A percentile compares a stretch with the other conserved stretches of the same genome.
These are phyloP conservation scores for Aspiorhynchus laticeps DNA, from an alignment of 2,113 vertebrate species.

Conservation along the genomic window DNA sequence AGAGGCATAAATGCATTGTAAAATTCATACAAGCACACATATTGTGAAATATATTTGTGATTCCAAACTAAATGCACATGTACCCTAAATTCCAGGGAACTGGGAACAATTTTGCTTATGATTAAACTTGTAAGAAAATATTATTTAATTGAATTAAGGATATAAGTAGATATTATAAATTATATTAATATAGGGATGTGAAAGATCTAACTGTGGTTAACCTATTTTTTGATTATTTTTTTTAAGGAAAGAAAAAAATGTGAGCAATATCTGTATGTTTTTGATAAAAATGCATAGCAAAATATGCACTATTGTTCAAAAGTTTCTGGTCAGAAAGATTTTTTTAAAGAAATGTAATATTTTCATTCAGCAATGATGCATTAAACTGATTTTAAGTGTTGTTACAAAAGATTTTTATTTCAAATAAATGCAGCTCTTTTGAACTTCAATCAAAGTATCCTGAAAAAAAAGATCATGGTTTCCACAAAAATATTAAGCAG, in stretches of 20 bases:
- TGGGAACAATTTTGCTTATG: not conserved
- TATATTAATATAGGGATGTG: not conserved
- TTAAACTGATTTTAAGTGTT: not conserved
- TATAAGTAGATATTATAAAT: not conserved
- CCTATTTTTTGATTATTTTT: not conserved
- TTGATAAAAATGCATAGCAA: not conserved
- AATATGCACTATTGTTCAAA: not conserved
- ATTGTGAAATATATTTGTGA: conserved; percentile 7
- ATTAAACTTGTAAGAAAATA: not conserved
- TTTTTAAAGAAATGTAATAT: not conserved
- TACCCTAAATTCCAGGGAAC: not conserved
- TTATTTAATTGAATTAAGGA: not conserved
- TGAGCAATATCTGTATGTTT: not conserved
- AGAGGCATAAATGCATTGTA: not conserved
- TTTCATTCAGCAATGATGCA: not conserved
- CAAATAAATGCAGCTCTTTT: no score
- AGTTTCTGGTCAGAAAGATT: not conserved
- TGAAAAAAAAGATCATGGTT: not conserved
- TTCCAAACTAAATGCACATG: not conserved
- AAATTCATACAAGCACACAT: not conserved
- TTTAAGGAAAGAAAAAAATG: not conserved
- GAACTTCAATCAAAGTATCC: no score
- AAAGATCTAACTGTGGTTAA: not conserved
- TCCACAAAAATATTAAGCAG: not conserved
- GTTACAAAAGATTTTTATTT: no score